These are phyloP conservation scores for Megaustenia siamemsis DNA, from an alignment of 2,888 invertebrate genomes.

Conservation along the genomic window DNA sequence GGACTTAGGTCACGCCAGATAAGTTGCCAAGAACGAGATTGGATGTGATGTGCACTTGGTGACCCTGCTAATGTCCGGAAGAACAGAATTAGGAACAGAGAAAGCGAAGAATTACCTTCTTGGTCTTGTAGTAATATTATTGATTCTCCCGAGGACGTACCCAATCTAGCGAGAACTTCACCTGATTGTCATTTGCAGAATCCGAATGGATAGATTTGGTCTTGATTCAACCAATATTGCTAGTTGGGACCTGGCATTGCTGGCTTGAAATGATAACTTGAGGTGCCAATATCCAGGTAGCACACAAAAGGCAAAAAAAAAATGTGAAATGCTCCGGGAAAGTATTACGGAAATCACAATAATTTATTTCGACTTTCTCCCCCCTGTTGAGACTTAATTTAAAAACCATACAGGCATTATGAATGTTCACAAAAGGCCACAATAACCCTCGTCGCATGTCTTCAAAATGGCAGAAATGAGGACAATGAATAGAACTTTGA, in stretches of 20 bases:
- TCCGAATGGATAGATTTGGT: background rate
- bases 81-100: background rate
- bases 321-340: background rate
- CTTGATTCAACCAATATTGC: background rate
- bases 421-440: slow-evolving; percentile 1
- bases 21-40: background rate
- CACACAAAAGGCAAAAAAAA: background rate
- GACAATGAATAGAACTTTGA: background rate
- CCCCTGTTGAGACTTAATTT: slow-evolving; percentile 15
- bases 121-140: background rate
- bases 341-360: slow-evolving; percentile 6
- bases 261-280: background rate
- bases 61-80: background rate
- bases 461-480: background rate
- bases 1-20: background rate
- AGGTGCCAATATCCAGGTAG: background rate
- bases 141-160: background rate
- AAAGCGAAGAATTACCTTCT: background rate
- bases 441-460: background rate
- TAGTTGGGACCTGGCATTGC: background rate
- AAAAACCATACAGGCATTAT: slow-evolving; percentile 9
- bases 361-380: background rate
- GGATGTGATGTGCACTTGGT: background rate
- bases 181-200: background rate
- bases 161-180: slow-evolving; percentile 1